Evolutionary conservation across 2,113 vertebrate genomes (phyloP), one percentile per base, ranked within the genome.

Genomic region (Sclerurus mexicanus): DNA sequence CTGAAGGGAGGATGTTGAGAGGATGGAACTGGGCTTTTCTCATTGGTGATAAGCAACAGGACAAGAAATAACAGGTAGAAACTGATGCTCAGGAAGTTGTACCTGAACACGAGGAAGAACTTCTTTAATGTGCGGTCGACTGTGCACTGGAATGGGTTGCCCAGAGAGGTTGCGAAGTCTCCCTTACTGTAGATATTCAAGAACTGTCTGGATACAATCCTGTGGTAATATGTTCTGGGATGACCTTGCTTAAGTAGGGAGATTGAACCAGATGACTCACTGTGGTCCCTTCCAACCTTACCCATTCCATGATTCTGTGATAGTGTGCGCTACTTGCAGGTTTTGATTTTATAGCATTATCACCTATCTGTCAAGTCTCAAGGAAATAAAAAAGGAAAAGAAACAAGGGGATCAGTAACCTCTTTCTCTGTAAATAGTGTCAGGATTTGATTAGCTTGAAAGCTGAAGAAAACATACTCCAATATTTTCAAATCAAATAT

Each of bases 121-220:
- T 30, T 55, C 25, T 67, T 9, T 35, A 12, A 12, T 66, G 25
- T 66, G 27, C 9, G 16, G 22, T 31, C 73, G 58, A 37, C 42
- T 11, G 6, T 8, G 16, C 4, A 7, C 73, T 66, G 44, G 31
- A 73, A 27, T 6, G 23, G 18, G 2, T 8, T 20, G 2, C 15
- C 31, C 52, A 46, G 77, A 52, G 69, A n/a, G 6, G 19, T 3
- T 59, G 6, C 67, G 46, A 23, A n/a, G 6, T 24, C 10, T 52
- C 52, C 37, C 33, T 39, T 0, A 0, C 12, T 81, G 68, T 9
- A 74, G 33, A 6, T 33, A 58, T 7, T 59, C 3, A 15, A 33
- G 68, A 31, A 42, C 1, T 10, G 4, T 50, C 59, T 52, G 52
- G 44, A 37, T 31, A 6, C 37, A 24, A 8, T 35, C 18, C 68